phyloP scores from a whole-genome alignment of 1,140 invertebrate genomes.

The Euwallacea fornicatus region DNA sequence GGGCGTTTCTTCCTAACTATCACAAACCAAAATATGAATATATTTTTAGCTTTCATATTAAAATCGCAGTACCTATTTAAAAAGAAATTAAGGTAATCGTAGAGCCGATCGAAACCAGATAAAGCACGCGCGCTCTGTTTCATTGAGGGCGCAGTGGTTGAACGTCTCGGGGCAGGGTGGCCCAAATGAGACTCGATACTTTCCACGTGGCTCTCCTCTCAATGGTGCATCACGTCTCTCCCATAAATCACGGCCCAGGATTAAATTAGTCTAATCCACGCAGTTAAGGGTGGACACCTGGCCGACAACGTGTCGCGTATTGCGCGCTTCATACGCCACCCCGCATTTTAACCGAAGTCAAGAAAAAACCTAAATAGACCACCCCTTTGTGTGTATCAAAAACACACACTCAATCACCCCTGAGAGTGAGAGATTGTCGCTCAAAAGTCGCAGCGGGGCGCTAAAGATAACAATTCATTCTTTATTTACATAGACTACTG shows the following conservation, averaged over 20 bases:
- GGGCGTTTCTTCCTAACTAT: not conserved
- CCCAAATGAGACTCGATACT: no score
- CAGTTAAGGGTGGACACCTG: no score
- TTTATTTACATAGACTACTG: slow-evolving; percentile 31
- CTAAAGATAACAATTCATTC: slow-evolving; percentile 34
- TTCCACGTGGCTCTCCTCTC: no score
- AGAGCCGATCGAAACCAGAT: not conserved
- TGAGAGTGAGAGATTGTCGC: slow-evolving; percentile 11
- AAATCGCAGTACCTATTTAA: not conserved
- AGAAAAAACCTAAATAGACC: slow-evolving; percentile 18
- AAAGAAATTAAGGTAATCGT: slow-evolving; percentile 12
- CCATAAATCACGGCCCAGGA: no score
- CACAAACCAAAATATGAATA: not conserved
- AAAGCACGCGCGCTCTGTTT: slow-evolving; percentile 1
- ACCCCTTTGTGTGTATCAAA: slow-evolving; percentile 13
- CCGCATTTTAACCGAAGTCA: not conserved
- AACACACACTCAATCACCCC: slow-evolving; percentile 28
- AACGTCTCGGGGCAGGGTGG: no score
- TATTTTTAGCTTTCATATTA: not conserved
- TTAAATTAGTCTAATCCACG: no score
- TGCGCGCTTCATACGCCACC: no score
- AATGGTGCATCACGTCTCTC: no score
- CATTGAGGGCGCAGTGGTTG: no score
- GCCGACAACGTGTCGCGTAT: no score
- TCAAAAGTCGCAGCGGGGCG: slow-evolving; percentile 28